Evolutionary conservation across 2,888 invertebrate genomes (phyloP).

Genomic region (Zaprionus lineosus): DNA sequence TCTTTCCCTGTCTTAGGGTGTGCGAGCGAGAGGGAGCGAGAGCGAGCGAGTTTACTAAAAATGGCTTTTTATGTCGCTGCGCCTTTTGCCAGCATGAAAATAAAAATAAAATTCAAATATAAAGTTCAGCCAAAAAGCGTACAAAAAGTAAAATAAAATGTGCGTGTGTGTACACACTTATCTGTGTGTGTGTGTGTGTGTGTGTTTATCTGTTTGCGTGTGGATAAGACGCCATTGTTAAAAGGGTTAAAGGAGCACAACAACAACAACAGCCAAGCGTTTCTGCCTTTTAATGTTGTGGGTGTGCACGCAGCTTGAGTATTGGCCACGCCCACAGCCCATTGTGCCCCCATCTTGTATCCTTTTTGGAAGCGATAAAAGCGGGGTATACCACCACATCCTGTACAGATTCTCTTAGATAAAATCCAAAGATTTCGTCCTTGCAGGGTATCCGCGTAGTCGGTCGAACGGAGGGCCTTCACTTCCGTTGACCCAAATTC

Average conservation of each 20-base stretch:
- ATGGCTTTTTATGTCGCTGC: constrained; percentile 73
- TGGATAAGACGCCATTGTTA: constrained; percentile 30
- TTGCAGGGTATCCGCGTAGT: constrained; percentile 29
- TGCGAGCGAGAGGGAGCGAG: constrained; percentile 2
- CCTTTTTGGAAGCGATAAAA: constrained; percentile 2
- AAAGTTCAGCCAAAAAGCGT: constrained; percentile 70
- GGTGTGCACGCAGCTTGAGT: constrained; percentile 42
- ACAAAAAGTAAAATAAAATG: constrained; percentile 65
- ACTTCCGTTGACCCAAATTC: constrained; percentile 53
- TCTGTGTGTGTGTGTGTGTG: constrained; percentile 4
- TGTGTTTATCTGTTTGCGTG: background rate
- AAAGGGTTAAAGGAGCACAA: constrained; percentile 65
- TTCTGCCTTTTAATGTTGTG: constrained; percentile 62
- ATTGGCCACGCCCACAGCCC: constrained; percentile 35
- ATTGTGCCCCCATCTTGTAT: constrained; percentile 9
- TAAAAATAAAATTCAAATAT: constrained; percentile 76
- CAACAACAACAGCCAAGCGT: constrained; percentile 64
- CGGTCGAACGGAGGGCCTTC: background rate
- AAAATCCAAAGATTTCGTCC: too few species aligned
- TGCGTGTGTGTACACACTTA: constrained; percentile 7
- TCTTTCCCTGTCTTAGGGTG: too few species aligned
- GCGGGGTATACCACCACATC: background rate
- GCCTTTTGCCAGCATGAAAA: constrained; percentile 68
- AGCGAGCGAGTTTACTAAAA: constrained; percentile 58
- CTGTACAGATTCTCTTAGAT: too few species aligned